phyloP scores from a whole-genome alignment of 2,888 invertebrate species.

The Ormyrus nitidulus region DNA sequence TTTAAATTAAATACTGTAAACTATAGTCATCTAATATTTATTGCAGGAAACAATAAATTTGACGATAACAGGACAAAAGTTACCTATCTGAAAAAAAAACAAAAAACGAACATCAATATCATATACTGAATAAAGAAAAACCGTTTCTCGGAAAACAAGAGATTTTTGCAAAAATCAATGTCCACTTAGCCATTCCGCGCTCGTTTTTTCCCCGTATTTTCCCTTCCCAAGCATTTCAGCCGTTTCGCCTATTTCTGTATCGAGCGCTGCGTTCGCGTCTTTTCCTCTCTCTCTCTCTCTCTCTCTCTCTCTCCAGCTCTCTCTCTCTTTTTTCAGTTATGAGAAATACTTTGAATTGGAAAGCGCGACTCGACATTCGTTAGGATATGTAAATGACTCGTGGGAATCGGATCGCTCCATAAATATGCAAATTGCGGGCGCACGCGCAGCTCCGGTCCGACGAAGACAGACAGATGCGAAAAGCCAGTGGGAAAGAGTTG shows the following conservation, averaged over 20 bases:
- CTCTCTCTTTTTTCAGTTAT: constrained; percentile 38
- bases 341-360: constrained; percentile 53
- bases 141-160: not conserved
- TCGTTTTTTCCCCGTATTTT: constrained; percentile 16
- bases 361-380: constrained; percentile 54
- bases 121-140: too few relatives aligned
- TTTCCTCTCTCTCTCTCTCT: not conserved
- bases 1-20: too few relatives aligned
- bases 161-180: constrained; percentile 17
- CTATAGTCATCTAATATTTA: too few relatives aligned
- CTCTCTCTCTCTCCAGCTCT: not conserved
- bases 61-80: too few relatives aligned
- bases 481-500: constrained; percentile 20
- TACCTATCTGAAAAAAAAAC: too few relatives aligned
- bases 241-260: constrained; percentile 16
- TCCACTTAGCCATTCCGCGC: constrained; percentile 19
- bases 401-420: constrained; percentile 56
- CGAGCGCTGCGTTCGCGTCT: not conserved
- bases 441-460: constrained; percentile 23
- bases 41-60: too few relatives aligned
- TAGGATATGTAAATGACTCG: constrained; percentile 56
- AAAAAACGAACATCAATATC: too few relatives aligned
- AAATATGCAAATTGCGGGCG: constrained; percentile 55
- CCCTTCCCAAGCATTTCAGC: not conserved
- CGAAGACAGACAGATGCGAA: constrained; percentile 37